Conservation (phyloP, 2,888 invertebrate genomes). For the Dioctria rufipes region DNA sequence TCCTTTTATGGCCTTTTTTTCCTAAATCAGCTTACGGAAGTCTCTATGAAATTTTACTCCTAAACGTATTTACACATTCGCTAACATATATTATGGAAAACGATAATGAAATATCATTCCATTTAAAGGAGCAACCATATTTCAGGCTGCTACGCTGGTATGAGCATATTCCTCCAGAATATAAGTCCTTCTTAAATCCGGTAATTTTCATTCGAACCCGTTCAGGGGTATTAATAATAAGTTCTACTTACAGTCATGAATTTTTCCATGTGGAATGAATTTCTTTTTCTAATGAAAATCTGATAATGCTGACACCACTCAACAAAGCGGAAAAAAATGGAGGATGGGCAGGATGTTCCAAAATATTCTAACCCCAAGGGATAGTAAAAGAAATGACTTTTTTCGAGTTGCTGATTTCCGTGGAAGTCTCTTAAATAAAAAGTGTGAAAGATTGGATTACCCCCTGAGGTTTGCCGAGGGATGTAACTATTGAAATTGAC, state of each 20-base stretch:
- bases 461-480: neutral
- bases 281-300: constrained; percentile 20
- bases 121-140: too few species aligned
- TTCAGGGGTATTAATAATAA: constrained; percentile 11
- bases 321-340: constrained; percentile 3
- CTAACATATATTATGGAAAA: too few species aligned
- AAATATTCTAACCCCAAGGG: constrained; percentile 12
- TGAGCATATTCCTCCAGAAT: too few species aligned
- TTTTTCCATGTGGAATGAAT: neutral
- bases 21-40: neutral
- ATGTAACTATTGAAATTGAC: constrained; percentile 16
- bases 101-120: too few species aligned
- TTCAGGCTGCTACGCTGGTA: too few species aligned
- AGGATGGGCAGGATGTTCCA: neutral
- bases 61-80: too few species aligned
- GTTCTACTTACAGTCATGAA: constrained; percentile 15
- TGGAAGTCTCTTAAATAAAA: neutral
- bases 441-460: constrained; percentile 20
- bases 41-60: too few species aligned
- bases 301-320: constrained; percentile 31
- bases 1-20: constrained; percentile 12
- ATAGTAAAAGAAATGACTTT: constrained; percentile 1
- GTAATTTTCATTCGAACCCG: constrained; percentile 20
- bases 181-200: neutral
- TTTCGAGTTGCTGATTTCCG: neutral